These are phyloP conservation scores for Zalophus californianus DNA, from an alignment of 2,797 vertebrate genomes.

Conservation along the genomic window DNA sequence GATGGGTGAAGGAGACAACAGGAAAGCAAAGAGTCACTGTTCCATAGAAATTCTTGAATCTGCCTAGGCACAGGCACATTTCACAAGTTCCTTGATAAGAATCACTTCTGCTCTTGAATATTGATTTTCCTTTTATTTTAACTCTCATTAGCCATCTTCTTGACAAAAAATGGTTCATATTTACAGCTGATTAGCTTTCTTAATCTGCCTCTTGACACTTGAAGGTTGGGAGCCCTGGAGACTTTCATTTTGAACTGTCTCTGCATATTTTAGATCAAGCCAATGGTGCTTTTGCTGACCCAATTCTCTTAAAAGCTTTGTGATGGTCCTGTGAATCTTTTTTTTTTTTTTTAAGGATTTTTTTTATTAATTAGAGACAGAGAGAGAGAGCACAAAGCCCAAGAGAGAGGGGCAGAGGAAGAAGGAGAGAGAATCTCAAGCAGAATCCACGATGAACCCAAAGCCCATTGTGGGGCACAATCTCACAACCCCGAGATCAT, in stretches of 20 bases:
- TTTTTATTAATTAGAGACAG: not conserved
- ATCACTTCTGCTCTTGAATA: not conserved
- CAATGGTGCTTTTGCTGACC: not conserved
- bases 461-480: not conserved
- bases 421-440: not conserved
- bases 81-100: not conserved
- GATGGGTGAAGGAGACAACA: not conserved
- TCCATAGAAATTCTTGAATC: not conserved
- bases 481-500: not conserved
- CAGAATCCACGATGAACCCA: not conserved
- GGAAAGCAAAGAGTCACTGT: not conserved
- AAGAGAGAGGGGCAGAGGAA: not conserved
- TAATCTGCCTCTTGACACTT: not conserved
- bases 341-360: not conserved
- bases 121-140: not conserved
- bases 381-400: rapidly evolving
- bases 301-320: not conserved
- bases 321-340: not conserved
- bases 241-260: not conserved
- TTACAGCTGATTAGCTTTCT: not conserved
- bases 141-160: not conserved
- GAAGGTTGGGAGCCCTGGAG: not conserved
- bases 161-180: not conserved
- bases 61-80: too few relatives aligned
- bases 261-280: not conserved